Conservation (phyloP, 64 coral and sea anemone genomes). For the Anthopleura sola region DNA sequence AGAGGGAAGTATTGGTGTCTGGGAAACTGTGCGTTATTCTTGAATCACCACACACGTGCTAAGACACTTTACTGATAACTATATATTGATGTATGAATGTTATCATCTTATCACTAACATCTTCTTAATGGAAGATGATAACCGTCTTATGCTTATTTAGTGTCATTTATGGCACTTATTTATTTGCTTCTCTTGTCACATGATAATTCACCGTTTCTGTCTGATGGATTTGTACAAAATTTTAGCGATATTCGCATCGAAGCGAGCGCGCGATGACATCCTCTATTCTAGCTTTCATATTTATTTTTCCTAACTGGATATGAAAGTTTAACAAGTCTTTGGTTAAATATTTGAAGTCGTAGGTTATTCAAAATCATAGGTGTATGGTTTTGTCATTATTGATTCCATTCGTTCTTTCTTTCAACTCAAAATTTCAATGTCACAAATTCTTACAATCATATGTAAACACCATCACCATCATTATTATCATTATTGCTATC, state of each 20-base stretch:
- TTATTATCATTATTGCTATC: too few relatives aligned
- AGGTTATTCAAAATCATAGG: too few relatives aligned
- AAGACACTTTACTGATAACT: neutral
- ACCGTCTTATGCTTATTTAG: neutral
- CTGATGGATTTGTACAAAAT: neutral
- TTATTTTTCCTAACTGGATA: neutral
- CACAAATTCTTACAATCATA: too few relatives aligned
- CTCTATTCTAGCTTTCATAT: neutral
- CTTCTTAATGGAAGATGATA: slow-evolving; percentile 6
- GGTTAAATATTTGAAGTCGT: too few relatives aligned
- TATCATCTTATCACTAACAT: neutral
- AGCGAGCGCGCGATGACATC: neutral
- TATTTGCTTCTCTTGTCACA: neutral
- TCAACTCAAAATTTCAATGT: neutral
- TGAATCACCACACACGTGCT: neutral
- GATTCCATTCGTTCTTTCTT: too few relatives aligned
- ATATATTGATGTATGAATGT: neutral
- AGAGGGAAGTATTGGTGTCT: neutral
- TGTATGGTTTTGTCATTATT: too few relatives aligned
- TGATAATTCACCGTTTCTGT: neutral
- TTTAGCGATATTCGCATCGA: neutral
- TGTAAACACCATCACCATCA: too few relatives aligned
- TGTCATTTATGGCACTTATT: neutral
- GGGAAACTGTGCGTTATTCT: neutral
- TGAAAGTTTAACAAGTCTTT: too few relatives aligned